Evolutionary conservation across 2,797 vertebrate genomes (phyloP), one percentile per base, ranked within the genome.

Genomic region (Serranus cabrilla): DNA sequence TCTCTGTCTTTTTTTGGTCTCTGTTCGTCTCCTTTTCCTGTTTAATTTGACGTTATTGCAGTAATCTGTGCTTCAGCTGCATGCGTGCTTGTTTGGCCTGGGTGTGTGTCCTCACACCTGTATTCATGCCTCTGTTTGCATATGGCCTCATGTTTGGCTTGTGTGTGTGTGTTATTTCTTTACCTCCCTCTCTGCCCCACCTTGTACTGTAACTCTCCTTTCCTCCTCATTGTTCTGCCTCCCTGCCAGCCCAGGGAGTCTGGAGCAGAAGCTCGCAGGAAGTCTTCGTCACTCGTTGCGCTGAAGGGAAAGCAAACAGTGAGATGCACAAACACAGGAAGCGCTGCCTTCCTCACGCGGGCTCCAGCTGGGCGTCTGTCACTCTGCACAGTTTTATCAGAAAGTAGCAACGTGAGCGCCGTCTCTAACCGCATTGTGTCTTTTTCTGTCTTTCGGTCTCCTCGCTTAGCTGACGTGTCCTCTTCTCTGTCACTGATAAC

Each of bases 261-360:
- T 52, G 64, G 5, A 40, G 69, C 50, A 17, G 70, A 49, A 75
- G 81, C 72, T 82, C 2, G 37, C 79, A 89, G 92, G 91, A 91
- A 91, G 85, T 68, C 63, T 78, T 59, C 2, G 64, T 81, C 77
- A 55, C 72, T 84, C 25, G 11, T 58, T 54, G 61, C 10, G 12
- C 51, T 64, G 65, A 64, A 73, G 72, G 69, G 42, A 78, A 85
- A 54, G 67, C 74, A 74, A 87, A 83, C 62, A 3, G 40, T 4
- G 71, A 76, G 59, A 81, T 63, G 71, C 74, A 84, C 85, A 87
- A 91, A 89, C 87, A 74, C 84, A 91, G 89, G 92, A 92, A 91
- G 88, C 45, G 75, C 69, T 11, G 57, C 76, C 82, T 82, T 68
- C 68, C 61, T 82, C 39, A 34, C 10, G n/a, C 45, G 0, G 60